Evolutionary conservation across 2,888 invertebrate genomes (phyloP).

Genomic region (Drosophila recens): DNA sequence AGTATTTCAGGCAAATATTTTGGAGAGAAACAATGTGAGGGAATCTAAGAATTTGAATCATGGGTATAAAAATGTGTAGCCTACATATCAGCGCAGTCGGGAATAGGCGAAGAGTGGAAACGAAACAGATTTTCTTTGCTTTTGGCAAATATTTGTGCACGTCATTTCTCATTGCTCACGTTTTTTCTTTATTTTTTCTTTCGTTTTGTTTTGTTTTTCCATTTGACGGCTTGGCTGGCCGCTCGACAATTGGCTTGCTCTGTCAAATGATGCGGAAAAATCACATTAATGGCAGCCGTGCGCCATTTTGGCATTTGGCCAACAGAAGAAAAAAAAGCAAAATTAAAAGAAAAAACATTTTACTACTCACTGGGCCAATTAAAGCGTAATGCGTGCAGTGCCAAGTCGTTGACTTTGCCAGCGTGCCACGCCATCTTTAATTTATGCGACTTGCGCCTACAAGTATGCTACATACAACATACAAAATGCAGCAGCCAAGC

Average conservation of each 20-base stretch:
- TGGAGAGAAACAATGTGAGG: constrained; percentile 5
- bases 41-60: constrained; percentile 8
- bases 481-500: background rate
- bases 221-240: constrained; percentile 12
- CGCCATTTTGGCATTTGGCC: constrained; percentile 41
- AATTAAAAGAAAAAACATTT: constrained; percentile 39
- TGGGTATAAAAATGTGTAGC: constrained; percentile 34
- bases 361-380: constrained; percentile 55
- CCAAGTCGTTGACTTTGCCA: constrained; percentile 55
- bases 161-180: constrained; percentile 61
- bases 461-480: constrained; percentile 33
- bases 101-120: constrained; percentile 2
- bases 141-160: constrained; percentile 72
- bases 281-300: constrained; percentile 75
- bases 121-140: constrained; percentile 31
- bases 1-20: constrained; percentile 20
- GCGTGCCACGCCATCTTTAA: constrained; percentile 54
- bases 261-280: constrained; percentile 74
- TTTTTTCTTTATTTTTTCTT: constrained; percentile 16
- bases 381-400: constrained; percentile 47
- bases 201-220: constrained; percentile 18
- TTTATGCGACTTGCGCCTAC: constrained; percentile 60
- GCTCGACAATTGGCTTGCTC: constrained; percentile 49
- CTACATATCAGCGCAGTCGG: constrained; percentile 27
- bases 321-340: background rate